Conservation (phyloP, 2,797 vertebrate genomes). For the Xyrichtys novacula region DNA sequence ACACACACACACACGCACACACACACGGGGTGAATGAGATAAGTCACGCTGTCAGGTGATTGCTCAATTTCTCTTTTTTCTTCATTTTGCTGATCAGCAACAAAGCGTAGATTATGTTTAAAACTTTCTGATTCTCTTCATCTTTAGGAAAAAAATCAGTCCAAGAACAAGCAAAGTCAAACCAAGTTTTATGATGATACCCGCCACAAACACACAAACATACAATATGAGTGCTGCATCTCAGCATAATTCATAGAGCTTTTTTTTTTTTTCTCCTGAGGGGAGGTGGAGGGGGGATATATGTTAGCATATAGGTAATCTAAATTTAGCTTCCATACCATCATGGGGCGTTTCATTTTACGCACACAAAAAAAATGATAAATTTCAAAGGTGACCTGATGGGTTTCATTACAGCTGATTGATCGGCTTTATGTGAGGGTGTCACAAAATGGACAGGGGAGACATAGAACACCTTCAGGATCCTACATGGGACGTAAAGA, state of each 20-base stretch:
- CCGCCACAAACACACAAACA: constrained; percentile 26
- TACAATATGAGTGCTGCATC: constrained; percentile 17
- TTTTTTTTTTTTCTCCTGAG: constrained; percentile 17
- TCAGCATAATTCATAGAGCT: constrained; percentile 52
- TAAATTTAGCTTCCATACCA: constrained; percentile 82
- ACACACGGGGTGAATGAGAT: constrained; percentile 26
- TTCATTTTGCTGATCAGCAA: constrained; percentile 47
- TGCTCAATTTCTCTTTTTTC: constrained; percentile 38
- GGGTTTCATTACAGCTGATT: constrained; percentile 87
- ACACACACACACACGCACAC: constrained; percentile 48
- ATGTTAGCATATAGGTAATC: constrained; percentile 78
- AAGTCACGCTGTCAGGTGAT: constrained; percentile 62
- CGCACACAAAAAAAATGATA: constrained; percentile 79
- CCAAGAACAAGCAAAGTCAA: constrained; percentile 11
- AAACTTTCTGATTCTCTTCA: constrained; percentile 33
- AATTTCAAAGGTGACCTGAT: constrained; percentile 87
- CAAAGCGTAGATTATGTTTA: constrained; percentile 37
- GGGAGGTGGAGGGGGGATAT: constrained; percentile 45
- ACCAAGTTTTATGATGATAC: constrained; percentile 32
- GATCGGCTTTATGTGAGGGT: constrained; percentile 83
- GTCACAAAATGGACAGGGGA: constrained; percentile 79
- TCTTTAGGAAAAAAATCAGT: not conserved
- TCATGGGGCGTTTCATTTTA: constrained; percentile 83
- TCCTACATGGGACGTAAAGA: constrained; percentile 51
- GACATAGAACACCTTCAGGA: constrained; percentile 77